Evolutionary conservation across 2,113 vertebrate genomes (phyloP).

Genomic region (Entomyzon cyanotis): DNA sequence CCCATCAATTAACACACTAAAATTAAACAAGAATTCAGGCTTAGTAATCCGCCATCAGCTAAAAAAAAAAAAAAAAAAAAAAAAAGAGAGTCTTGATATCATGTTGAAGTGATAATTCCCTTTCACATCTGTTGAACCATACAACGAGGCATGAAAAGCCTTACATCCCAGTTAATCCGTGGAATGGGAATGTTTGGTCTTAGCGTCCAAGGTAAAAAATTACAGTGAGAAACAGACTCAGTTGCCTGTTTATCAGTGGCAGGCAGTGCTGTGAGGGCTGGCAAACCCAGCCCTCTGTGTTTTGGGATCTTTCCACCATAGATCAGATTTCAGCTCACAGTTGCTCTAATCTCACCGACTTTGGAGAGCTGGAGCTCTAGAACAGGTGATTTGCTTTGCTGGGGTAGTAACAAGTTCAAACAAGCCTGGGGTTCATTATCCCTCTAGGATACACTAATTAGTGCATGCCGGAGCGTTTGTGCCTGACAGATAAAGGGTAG

Average conservation of each 20-base stretch:
- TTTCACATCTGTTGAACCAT: constrained; percentile 43
- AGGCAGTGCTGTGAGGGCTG: neutral
- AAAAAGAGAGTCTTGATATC: neutral
- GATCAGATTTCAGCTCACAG: neutral
- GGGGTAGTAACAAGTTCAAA: constrained; percentile 3
- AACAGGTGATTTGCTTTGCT: constrained; percentile 18
- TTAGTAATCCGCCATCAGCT: constrained; percentile 47
- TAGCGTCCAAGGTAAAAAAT: neutral
- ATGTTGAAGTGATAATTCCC: constrained; percentile 42
- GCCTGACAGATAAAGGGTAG: neutral
- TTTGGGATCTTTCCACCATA: neutral
- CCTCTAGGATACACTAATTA: neutral
- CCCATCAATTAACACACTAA: constrained; percentile 69
- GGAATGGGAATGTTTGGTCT: neutral
- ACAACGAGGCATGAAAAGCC: neutral
- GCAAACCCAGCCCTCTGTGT: neutral
- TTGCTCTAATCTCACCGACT: neutral
- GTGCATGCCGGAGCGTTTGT: fast-evolving
- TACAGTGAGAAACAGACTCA: neutral
- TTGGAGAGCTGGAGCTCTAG: neutral
- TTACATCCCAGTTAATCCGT: neutral
- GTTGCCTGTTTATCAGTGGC: neutral
- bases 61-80: neutral
- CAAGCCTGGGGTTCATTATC: neutral
- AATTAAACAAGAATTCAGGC: constrained; percentile 67